A percentile compares a stretch with the other conserved stretches of the same genome.
phyloP scores from a whole-genome alignment of 2,888 invertebrate species.

The Ametastegia equiseti region DNA sequence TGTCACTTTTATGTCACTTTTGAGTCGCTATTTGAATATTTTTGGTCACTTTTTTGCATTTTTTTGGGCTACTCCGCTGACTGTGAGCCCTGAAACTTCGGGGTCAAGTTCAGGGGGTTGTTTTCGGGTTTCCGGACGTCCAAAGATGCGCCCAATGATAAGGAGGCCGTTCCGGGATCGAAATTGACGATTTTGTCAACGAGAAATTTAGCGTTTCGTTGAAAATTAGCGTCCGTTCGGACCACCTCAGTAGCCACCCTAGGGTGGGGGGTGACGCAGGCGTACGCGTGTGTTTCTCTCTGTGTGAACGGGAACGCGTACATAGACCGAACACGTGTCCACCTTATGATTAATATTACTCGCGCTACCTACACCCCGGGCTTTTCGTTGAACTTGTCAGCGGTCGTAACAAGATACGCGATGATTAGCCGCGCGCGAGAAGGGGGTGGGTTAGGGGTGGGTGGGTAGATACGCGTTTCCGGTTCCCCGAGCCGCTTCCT shows the following conservation, averaged over 20 bases:
- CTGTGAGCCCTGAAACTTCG: too few species aligned
- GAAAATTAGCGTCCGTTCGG: neutral
- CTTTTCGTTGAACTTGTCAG: conserved; percentile 63
- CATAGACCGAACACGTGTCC: conserved; percentile 51
- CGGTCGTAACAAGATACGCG: conserved; percentile 58
- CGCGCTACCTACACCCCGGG: conserved; percentile 49
- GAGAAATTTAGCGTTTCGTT: neutral
- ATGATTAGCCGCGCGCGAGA: conserved; percentile 62
- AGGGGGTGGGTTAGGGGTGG: neutral
- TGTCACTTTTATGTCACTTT: too few species aligned
- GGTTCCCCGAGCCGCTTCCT: conserved; percentile 20
- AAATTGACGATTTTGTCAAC: too few species aligned
- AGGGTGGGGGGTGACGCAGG: neutral
- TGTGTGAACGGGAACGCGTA: neutral
- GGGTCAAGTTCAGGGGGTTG: too few species aligned
- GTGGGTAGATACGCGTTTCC: neutral
- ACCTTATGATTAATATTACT: conserved; percentile 68
- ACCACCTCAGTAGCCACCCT: neutral
- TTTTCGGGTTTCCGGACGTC: too few species aligned
- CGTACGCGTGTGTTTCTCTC: too few species aligned
- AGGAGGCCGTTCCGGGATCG: too few species aligned
- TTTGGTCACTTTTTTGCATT: too few species aligned
- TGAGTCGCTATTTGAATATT: too few species aligned
- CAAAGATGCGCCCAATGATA: too few species aligned
- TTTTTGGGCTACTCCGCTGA: too few species aligned